Percentiles rank a stretch among this genome's conserved stretches.
These are phyloP conservation scores for Aphelinus certus DNA, from an alignment of 1,140 invertebrate species.

Conservation along the genomic window DNA sequence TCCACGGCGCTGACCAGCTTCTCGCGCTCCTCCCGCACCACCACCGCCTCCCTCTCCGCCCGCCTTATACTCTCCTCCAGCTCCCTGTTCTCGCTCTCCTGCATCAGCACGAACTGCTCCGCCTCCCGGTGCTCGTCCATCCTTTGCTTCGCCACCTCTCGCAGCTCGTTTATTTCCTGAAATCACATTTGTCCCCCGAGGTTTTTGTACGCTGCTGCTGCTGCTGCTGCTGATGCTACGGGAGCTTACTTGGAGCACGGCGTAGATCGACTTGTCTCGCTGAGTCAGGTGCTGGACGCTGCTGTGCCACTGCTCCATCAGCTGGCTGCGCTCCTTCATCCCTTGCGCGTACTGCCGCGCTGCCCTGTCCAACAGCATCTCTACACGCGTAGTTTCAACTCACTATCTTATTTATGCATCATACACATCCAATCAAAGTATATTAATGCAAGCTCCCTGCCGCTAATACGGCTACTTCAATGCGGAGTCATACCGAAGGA, in stretches of 20 bases:
- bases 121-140: conserved; percentile 49
- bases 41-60: conserved; percentile 47
- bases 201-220: neutral
- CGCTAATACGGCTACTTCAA: too few species aligned
- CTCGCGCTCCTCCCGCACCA: conserved; percentile 46
- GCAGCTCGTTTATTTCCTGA: conserved; percentile 56
- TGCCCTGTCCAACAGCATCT: conserved; percentile 59
- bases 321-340: conserved; percentile 56
- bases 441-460: too few species aligned
- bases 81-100: conserved; percentile 52
- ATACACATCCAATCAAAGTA: too few species aligned
- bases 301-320: conserved; percentile 62
- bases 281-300: conserved; percentile 56
- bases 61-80: conserved; percentile 48
- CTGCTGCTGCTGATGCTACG: neutral
- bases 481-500: too few species aligned
- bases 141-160: conserved; percentile 47
- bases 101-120: conserved; percentile 54
- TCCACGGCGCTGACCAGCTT: conserved; percentile 43
- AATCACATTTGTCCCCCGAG: conserved; percentile 15
- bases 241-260: conserved; percentile 47
- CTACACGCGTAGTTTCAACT: neutral
- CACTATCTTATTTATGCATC: too few species aligned
- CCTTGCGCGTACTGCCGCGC: conserved; percentile 56
- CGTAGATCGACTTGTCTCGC: conserved; percentile 54